phyloP scores from a whole-genome alignment of 92 coral and sea anemone genomes.

The Porites cylindrica region DNA sequence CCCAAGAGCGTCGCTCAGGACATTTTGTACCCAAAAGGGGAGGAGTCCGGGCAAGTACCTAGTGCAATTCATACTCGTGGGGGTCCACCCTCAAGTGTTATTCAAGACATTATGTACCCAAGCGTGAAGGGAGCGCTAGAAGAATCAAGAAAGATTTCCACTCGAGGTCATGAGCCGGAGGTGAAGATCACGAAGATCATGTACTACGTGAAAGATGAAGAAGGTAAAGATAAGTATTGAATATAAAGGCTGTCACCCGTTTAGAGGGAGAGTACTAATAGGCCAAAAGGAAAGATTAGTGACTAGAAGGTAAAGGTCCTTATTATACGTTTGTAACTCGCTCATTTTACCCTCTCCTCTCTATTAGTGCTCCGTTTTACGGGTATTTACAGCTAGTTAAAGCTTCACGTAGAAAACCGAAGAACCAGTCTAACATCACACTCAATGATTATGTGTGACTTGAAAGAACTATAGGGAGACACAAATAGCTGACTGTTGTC shows the following conservation, averaged over 20 bases:
- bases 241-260: no score
- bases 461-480: no score
- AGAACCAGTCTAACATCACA: no score
- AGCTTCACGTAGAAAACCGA: no score
- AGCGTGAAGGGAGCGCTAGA: slow-evolving; percentile 34
- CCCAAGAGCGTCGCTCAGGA: slow-evolving; percentile 81
- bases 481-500: no score
- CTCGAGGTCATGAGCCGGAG: slow-evolving; percentile 90
- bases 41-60: not conserved
- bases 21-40: slow-evolving; percentile 61
- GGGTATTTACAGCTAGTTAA: no score
- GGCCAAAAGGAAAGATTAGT: not conserved
- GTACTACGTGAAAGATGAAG: slow-evolving; percentile 68
- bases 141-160: slow-evolving; percentile 43
- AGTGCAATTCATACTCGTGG: slow-evolving; percentile 62
- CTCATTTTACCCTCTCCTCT: no score
- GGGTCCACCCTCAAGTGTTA: slow-evolving; percentile 80
- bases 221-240: slow-evolving; percentile 52
- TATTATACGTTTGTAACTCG: no score
- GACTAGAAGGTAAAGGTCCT: no score
- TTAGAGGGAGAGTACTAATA: not conserved
- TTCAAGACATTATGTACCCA: slow-evolving; percentile 86
- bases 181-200: slow-evolving; percentile 77
- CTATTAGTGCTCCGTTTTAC: no score
- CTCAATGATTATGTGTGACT: no score